Evolutionary conservation across 2,888 invertebrate genomes (phyloP).

Genomic region (Vesta saturnalis): DNA sequence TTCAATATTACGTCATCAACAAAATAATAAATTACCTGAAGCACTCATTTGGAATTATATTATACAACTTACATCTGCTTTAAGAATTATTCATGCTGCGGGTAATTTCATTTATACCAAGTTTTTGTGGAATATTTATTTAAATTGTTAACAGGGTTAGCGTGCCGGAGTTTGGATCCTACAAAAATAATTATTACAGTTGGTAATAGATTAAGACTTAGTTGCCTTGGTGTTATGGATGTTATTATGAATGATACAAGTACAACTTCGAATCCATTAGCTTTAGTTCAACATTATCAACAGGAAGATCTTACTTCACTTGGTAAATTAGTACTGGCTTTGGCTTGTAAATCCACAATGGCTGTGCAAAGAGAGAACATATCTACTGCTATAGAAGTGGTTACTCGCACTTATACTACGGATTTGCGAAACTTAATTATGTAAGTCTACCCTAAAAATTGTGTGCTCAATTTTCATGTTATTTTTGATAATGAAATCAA

Average conservation of each 20-base stretch:
- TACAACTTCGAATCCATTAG: conserved; percentile 68
- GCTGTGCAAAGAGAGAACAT: conserved; percentile 90
- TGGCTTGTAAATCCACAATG: conserved; percentile 92
- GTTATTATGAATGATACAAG: conserved; percentile 80
- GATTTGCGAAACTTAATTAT: conserved; percentile 95
- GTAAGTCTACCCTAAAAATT: no score
- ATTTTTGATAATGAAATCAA: no score
- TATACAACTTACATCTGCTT: conserved; percentile 93
- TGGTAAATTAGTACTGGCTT: conserved; percentile 88
- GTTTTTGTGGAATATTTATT: conserved; percentile 57
- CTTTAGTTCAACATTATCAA: conserved; percentile 76
- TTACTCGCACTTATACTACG: conserved; percentile 89
- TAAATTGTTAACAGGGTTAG: conserved; percentile 64
- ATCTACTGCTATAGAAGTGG: conserved; percentile 87
- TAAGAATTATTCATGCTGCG: conserved; percentile 87
- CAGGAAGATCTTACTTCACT: conserved; percentile 93
- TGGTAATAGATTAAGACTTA: conserved; percentile 74
- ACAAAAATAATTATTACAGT: conserved; percentile 81
- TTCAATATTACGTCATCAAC: conserved; percentile 80
- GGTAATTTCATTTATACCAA: conserved; percentile 63
- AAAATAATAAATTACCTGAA: conserved; percentile 80
- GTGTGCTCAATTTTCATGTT: no score
- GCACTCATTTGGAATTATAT: conserved; percentile 94
- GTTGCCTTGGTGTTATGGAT: conserved; percentile 84
- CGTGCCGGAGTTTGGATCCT: conserved; percentile 88